Percentiles rank a stretch among this genome's conserved stretches.
These are phyloP conservation scores for Pluvianellus socialis DNA, from an alignment of 2,113 vertebrate species.

Conservation along the genomic window DNA sequence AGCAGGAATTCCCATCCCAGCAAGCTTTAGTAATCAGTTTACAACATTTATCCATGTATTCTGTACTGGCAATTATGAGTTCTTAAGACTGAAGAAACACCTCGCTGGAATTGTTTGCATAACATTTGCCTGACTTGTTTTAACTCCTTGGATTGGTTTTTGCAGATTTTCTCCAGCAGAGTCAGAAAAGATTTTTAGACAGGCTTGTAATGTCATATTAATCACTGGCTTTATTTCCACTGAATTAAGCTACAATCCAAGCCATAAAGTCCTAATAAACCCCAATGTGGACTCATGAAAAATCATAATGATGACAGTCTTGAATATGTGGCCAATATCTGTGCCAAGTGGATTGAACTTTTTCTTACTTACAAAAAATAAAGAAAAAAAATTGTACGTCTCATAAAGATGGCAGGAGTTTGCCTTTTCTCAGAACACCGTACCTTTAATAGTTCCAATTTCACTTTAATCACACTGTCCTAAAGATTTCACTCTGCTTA, in stretches of 20 bases:
- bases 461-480: conserved; percentile 75
- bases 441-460: conserved; percentile 71
- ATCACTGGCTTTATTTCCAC: conserved; percentile 40
- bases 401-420: background rate
- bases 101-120: background rate
- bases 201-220: conserved; percentile 4
- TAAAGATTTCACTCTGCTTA: conserved; percentile 75
- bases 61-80: background rate
- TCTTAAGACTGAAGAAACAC: conserved; percentile 24
- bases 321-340: background rate
- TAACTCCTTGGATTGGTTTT: background rate
- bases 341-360: background rate
- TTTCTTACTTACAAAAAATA: background rate
- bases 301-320: background rate
- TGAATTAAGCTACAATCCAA: conserved; percentile 15
- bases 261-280: conserved; percentile 34
- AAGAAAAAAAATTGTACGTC: conserved; percentile 12
- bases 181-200: conserved; percentile 15
- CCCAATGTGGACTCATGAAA: background rate
- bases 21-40: conserved; percentile 42
- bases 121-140: background rate
- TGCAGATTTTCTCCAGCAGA: conserved; percentile 28
- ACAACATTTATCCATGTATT: conserved; percentile 19
- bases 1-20: conserved; percentile 49
- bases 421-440: conserved; percentile 53